phyloP scores from a whole-genome alignment of 2,888 invertebrate species.

The Oxyscelio sp. region DNA sequence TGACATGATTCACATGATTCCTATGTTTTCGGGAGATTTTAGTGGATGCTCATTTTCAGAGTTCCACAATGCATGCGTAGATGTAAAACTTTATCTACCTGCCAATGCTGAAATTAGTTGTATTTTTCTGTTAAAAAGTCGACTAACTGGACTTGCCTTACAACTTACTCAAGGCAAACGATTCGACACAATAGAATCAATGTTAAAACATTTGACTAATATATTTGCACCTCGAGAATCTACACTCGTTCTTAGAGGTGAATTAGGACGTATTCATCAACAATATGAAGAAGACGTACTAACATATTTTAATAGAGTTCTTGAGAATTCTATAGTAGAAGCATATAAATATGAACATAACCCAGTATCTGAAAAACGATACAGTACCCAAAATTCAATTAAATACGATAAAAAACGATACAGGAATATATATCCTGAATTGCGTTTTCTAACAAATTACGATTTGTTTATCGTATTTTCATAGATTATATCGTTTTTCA shows the following conservation, averaged over 20 bases:
- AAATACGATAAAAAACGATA: no score
- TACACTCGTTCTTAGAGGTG: neutral
- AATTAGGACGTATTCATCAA: slow-evolving; percentile 4
- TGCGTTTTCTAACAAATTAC: no score
- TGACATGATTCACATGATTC: neutral
- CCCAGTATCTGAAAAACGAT: no score
- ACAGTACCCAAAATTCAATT: no score
- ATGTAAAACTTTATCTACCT: neutral
- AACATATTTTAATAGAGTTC: neutral
- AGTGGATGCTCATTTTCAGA: neutral
- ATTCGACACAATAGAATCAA: neutral
- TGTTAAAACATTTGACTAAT: neutral
- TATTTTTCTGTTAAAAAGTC: neutral
- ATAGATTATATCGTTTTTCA: no score
- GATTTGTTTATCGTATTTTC: no score
- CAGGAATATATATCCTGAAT: no score
- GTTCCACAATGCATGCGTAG: neutral
- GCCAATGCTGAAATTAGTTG: neutral
- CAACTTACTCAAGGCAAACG: slow-evolving; percentile 9
- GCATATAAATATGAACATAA: slow-evolving; percentile 4
- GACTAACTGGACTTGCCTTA: neutral
- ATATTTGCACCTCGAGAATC: slow-evolving; percentile 17
- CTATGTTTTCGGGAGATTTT: neutral
- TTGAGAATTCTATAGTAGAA: neutral
- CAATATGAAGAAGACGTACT: slow-evolving; percentile 9